A percentile compares a stretch with the other conserved stretches of the same genome.
Evolutionary conservation across 1,140 invertebrate genomes (phyloP).

Genomic region (Frieseomelitta varia): DNA sequence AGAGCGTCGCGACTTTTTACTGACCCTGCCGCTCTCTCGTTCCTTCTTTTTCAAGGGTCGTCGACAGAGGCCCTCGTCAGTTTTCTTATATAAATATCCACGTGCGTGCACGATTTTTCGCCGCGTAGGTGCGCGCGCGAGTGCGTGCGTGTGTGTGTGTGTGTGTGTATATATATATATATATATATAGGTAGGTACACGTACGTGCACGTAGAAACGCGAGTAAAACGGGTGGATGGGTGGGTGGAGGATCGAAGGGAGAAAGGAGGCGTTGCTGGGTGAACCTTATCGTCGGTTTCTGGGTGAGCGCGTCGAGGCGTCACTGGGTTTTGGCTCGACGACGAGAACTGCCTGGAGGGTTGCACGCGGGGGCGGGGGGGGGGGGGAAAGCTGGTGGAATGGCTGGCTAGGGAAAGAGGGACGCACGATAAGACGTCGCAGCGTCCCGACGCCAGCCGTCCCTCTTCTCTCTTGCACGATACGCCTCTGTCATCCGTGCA

Average conservation of each 20-base stretch:
- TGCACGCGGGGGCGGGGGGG: conserved; percentile 57
- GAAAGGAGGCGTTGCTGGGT: conserved; percentile 76
- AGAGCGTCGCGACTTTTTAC: conserved; percentile 23
- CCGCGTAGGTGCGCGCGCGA: neutral
- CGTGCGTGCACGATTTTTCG: conserved; percentile 39
- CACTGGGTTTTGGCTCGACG: conserved; percentile 76
- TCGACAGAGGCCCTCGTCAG: conserved; percentile 12
- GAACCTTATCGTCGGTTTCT: conserved; percentile 82
- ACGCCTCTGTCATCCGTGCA: conserved; percentile 66
- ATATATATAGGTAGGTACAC: neutral
- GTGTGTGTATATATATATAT: no score
- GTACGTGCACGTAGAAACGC: conserved; percentile 36
- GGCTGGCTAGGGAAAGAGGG: conserved; percentile 51
- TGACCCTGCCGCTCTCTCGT: neutral
- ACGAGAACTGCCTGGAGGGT: conserved; percentile 47
- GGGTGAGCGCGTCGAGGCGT: conserved; percentile 80
- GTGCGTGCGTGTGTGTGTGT: accelerated
- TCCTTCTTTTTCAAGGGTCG: conserved; percentile 27
- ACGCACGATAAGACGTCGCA: conserved; percentile 75
- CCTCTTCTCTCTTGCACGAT: conserved; percentile 58
- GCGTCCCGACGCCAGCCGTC: conserved; percentile 72
- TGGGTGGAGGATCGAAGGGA: conserved; percentile 48
- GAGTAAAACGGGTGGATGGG: conserved; percentile 17
- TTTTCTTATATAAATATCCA: conserved; percentile 63
- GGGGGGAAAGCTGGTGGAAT: conserved; percentile 50